Evolutionary conservation across 2,888 invertebrate species (phyloP), one percentile per base, ranked within the genome.

Genomic region (Marronus borbonicus): DNA sequence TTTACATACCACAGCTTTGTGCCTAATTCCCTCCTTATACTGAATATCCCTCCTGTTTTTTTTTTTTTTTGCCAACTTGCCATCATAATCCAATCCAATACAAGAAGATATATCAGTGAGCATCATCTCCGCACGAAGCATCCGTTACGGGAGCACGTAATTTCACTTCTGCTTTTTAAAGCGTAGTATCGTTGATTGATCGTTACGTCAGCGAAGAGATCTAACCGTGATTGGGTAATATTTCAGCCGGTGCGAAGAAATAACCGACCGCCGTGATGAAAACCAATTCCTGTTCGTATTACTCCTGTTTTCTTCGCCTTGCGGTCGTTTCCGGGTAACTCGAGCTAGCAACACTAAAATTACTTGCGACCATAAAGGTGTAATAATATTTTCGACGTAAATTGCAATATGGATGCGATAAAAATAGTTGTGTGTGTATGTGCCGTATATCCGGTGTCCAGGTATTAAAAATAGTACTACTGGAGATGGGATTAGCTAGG

Each of bases 201-300:
- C 72, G 77, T 72, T 72, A 72, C 62, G 72, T 77, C 77, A 77
- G 70, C 62, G 64, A 10, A 31, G 49, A 77, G 77, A 77, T 72
- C 77, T 36, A 52, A 64, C 52, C 70, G 77, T 72, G 77, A 77
- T 77, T 77, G 77, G 77, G 69, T 77, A 77, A 77, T 77, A 77
- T 77, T 72, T 77, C 77, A 77, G 65, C 28, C 10, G 4, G 60
- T 8, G 55, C 58, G 58, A 17, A 72, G 58, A 39, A 72, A 39
- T 58, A 50, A 58, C 72, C 58, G 36, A 17, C 66, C 72, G 17
- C 28, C 5, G 58, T 68, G 58, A 55, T 72, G 72, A 72, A 72
- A 72, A 72, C 58, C 72, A 72, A 72, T 72, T 72, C 72, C 39
- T 72, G 12, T 39, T 49, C 68, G 70, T 58, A 58, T 58, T 72